Percentiles rank a stretch among this genome's conserved stretches.
phyloP scores from a whole-genome alignment of 64 coral and sea anemone genomes.

The Actinia tenebrosa region DNA sequence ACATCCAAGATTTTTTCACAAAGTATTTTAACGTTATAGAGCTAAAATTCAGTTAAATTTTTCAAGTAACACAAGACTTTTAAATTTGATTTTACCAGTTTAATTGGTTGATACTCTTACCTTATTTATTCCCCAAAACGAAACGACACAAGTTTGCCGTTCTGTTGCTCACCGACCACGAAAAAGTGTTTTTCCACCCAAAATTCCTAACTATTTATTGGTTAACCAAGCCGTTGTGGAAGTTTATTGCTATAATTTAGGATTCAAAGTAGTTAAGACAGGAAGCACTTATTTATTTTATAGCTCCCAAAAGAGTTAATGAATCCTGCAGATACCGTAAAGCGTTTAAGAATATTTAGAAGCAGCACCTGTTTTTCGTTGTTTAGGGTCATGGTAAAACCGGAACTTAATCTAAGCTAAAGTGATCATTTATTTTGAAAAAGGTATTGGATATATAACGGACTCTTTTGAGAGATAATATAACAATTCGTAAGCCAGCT shows the following conservation, averaged over 20 bases:
- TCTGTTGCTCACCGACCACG: neutral
- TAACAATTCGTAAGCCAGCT: too few species aligned
- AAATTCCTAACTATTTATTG: slow-evolving; percentile 7
- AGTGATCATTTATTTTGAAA: neutral
- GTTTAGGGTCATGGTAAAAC: neutral
- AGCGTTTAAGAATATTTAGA: neutral
- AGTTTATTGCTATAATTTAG: slow-evolving; percentile 2
- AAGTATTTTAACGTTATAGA: neutral
- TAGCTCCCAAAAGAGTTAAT: neutral
- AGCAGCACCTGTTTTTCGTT: neutral
- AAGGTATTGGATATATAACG: neutral
- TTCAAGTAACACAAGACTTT: too few species aligned
- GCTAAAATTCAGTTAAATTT: too few species aligned
- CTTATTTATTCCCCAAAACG: neutral
- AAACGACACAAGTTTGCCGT: neutral
- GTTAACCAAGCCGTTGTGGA: neutral
- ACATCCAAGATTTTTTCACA: neutral
- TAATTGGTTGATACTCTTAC: neutral
- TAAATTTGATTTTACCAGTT: neutral
- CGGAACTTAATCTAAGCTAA: neutral
- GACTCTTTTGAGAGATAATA: neutral
- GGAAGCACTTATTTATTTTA: slow-evolving; percentile 5
- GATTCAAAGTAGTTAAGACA: neutral
- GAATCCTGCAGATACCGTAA: neutral
- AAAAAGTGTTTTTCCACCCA: neutral